Base-by-base conservation (phyloP, 2,888 invertebrate species). In the Neoascia interrupta region DNA sequence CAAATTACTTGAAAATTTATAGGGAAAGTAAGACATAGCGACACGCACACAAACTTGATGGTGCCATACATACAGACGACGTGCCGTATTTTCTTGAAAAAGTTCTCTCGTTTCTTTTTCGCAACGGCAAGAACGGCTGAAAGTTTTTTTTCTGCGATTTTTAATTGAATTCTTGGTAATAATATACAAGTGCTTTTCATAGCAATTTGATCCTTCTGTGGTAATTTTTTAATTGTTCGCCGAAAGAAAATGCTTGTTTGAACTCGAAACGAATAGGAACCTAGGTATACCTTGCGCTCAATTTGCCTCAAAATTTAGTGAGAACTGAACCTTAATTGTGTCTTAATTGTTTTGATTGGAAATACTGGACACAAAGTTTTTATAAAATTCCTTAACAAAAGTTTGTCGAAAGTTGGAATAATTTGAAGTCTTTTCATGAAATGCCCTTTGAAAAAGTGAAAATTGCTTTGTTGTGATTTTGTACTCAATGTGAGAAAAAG, bases 1-100 rank as follows among this genome's bases (percentile, higher is more conserved):
- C 31, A 51, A 63, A 63, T 63, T 63, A 51, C 39, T 39, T 51
- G 39, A 4, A 37, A 63, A 49, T 49, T 37, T 26, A 8, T 4
- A 28, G 61, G 26, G 15, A 16, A 45, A 31, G 28, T 8, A 15
- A 10, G 8, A 28, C 6, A 26, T n/a, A n/a, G n/a, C n/a, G n/a
- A n/a, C n/a, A n/a, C n/a, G n/a, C n/a, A n/a, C n/a, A n/a, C n/a
- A n/a, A n/a, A n/a, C n/a, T n/a, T n/a, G n/a, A n/a, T n/a, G n/a
- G n/a, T n/a, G n/a, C n/a, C n/a, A n/a, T n/a, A n/a, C n/a, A n/a
- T n/a, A n/a, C n/a, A 37, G 15, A 36, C 4, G 26, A 11, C 15
- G 8, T 18, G 8, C 8, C 4, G 1, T 10, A 10, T 18, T 39
- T 1, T 15, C 10, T 34, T 18, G 11, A 16, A 3, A 11, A n/a